Conservation (phyloP, 1,140 invertebrate species). For the Apolygus lucorum region DNA sequence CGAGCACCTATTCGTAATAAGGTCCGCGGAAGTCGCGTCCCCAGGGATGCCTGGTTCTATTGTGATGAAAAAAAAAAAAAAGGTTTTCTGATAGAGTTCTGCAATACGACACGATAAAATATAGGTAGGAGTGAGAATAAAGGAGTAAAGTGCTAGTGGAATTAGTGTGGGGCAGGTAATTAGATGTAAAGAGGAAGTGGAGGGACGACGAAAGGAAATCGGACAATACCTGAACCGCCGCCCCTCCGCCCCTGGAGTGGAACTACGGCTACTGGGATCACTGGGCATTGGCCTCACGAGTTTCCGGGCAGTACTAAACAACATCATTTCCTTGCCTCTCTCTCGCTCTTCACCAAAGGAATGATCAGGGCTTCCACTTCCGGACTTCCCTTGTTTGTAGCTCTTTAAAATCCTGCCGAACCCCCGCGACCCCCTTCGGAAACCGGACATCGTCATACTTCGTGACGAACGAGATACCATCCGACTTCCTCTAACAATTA, state of each 20-base stretch:
- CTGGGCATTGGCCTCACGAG: neutral
- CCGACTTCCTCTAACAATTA: neutral
- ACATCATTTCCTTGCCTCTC: neutral
- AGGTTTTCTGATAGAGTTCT: neutral
- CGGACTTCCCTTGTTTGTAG: no score
- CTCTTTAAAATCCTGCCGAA: neutral
- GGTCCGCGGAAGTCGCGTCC: neutral
- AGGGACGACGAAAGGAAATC: neutral
- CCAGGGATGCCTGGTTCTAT: no score
- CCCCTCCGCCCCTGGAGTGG: neutral
- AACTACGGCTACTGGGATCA: neutral
- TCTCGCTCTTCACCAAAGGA: neutral
- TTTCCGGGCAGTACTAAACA: neutral
- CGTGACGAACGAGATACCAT: neutral
- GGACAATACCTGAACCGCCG: neutral
- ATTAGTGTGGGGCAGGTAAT: neutral
- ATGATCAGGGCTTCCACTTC: neutral
- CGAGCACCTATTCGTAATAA: neutral
- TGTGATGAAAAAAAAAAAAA: neutral
- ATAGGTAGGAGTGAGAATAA: neutral
- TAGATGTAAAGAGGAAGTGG: neutral
- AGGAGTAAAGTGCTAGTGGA: neutral
- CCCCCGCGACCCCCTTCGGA: neutral
- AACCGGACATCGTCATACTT: neutral
- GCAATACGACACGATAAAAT: no score